A percentile compares a stretch with the other conserved stretches of the same genome.
Conservation (phyloP, 2,888 invertebrate species). For the Leucania comma region DNA sequence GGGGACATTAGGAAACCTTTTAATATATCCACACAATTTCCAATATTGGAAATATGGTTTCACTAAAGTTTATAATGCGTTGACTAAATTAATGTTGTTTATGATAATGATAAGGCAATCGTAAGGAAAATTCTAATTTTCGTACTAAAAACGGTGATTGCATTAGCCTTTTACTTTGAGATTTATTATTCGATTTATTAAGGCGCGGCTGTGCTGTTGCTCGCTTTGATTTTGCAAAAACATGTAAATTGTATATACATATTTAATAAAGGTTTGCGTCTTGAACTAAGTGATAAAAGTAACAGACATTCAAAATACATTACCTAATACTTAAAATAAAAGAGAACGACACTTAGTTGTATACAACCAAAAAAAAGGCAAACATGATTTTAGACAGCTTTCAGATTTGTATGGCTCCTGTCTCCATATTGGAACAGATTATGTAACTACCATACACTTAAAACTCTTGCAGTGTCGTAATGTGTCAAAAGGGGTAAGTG, state of each 20-base stretch:
- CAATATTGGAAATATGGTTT: background rate
- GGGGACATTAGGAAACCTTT: background rate
- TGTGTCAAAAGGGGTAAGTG: conserved; percentile 1
- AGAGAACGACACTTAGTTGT: background rate
- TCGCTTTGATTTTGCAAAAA: conserved; percentile 3
- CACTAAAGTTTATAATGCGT: background rate
- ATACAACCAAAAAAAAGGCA: background rate
- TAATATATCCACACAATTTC: conserved; percentile 21
- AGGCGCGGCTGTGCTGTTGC: background rate
- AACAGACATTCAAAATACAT: background rate
- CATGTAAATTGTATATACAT: conserved; percentile 3
- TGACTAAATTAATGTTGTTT: background rate
- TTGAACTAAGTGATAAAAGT: background rate
- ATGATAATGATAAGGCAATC: background rate
- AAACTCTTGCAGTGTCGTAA: conserved; percentile 9
- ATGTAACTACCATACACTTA: background rate
- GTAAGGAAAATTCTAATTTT: background rate
- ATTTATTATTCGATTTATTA: background rate
- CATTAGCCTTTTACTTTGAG: conserved; percentile 4
- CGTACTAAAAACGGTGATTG: background rate
- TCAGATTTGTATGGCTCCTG: background rate
- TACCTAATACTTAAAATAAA: background rate
- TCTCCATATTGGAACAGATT: conserved; percentile 3
- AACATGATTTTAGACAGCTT: conserved; percentile 3
- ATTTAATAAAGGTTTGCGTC: background rate